Evolutionary conservation across 2,888 invertebrate genomes (phyloP).

Genomic region (Ennomos fuscantarius): DNA sequence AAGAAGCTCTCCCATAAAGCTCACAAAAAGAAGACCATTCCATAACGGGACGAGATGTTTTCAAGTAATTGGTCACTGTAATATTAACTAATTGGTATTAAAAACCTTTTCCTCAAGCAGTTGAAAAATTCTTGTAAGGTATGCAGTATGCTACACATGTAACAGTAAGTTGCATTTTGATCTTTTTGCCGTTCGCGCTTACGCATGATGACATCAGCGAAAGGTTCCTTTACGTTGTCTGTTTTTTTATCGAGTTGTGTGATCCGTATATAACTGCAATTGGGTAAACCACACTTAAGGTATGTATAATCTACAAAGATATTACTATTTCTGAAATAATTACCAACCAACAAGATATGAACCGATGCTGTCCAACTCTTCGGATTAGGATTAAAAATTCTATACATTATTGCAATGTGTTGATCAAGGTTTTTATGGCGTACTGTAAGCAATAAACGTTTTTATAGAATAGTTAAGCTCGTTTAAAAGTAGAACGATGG

Average conservation of each 20-base stretch:
- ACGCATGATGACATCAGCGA: conserved; percentile 32
- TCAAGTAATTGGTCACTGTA: conserved; percentile 33
- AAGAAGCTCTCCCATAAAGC: not conserved
- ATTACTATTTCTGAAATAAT: too few relatives aligned
- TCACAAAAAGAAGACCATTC: conserved; percentile 8
- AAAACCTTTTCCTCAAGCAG: conserved; percentile 12
- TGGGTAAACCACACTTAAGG: too few relatives aligned
- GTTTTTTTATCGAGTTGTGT: not conserved
- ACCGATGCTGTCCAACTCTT: too few relatives aligned
- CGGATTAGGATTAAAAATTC: too few relatives aligned
- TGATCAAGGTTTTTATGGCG: too few relatives aligned
- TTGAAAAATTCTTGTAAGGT: conserved; percentile 12
- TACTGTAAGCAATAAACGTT: too few relatives aligned
- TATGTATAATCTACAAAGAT: too few relatives aligned
- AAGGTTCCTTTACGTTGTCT: conserved; percentile 16
- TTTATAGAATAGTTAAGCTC: too few relatives aligned
- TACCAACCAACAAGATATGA: too few relatives aligned
- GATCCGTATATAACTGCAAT: too few relatives aligned
- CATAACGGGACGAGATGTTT: conserved; percentile 20
- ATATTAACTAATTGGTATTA: conserved; percentile 29
- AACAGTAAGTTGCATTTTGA: conserved; percentile 8
- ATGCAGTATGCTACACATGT: conserved; percentile 9
- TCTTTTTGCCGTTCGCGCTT: conserved; percentile 15
- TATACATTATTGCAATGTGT: too few relatives aligned
- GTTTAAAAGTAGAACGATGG: too few relatives aligned